phyloP scores from a whole-genome alignment of 1,140 invertebrate genomes.

The Zaprionus inermis region DNA sequence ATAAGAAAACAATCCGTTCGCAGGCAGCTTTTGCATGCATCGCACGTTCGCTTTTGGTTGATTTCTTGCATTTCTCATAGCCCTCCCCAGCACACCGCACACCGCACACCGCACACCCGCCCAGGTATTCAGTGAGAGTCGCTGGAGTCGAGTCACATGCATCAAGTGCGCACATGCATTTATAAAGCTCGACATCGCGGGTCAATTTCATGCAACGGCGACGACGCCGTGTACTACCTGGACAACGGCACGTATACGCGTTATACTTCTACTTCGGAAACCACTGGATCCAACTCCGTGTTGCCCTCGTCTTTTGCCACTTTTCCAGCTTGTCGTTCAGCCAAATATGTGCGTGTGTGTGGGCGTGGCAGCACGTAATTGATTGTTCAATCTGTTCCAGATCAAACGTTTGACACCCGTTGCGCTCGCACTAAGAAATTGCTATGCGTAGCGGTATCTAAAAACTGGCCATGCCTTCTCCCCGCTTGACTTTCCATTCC shows the following conservation, averaged over 20 bases:
- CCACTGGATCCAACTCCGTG: neutral
- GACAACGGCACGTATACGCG: slow-evolving; percentile 76
- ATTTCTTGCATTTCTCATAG: slow-evolving; percentile 81
- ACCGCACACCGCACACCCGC: slow-evolving; percentile 4
- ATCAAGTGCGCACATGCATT: slow-evolving; percentile 63
- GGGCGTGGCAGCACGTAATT: slow-evolving; percentile 77
- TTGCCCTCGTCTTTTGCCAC: too few relatives aligned
- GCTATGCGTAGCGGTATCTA: slow-evolving; percentile 64
- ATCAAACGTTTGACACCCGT: slow-evolving; percentile 64
- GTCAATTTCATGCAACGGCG: slow-evolving; percentile 79
- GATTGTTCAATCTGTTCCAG: slow-evolving; percentile 82
- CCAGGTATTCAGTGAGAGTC: neutral
- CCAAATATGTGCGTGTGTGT: slow-evolving; percentile 5
- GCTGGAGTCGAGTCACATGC: slow-evolving; percentile 51
- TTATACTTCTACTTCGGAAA: slow-evolving; percentile 49
- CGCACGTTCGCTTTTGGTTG: slow-evolving; percentile 79
- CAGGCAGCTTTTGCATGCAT: slow-evolving; percentile 73
- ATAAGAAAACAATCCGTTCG: slow-evolving; percentile 74
- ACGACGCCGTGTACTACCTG: slow-evolving; percentile 54
- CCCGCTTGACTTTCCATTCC: neutral
- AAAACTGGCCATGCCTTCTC: slow-evolving; percentile 49
- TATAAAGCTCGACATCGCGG: slow-evolving; percentile 76
- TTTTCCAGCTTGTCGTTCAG: slow-evolving; percentile 40
- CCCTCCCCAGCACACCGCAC: neutral
- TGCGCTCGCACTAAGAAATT: slow-evolving; percentile 49